A percentile compares a stretch with the other conserved stretches of the same genome.
These are phyloP conservation scores for Drosophila bifasciata DNA, from an alignment of 1,140 invertebrate species.

Conservation along the genomic window DNA sequence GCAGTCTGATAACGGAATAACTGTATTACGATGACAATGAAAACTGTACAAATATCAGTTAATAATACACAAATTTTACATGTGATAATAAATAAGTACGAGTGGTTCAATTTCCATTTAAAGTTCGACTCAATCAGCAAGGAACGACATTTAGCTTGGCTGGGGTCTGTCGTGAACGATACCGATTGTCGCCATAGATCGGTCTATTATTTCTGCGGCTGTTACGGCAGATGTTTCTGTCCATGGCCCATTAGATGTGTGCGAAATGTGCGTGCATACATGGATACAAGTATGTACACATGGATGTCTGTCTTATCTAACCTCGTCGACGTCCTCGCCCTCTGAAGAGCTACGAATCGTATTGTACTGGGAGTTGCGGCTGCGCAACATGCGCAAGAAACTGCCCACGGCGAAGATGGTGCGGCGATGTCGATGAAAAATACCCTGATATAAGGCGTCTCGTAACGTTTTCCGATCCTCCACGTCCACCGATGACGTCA, in stretches of 20 bases:
- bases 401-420: constrained; percentile 92
- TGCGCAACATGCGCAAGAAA: constrained; percentile 91
- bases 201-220: constrained; percentile 1
- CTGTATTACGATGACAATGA: constrained; percentile 1
- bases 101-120: not conserved
- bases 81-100: constrained; percentile 7
- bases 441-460: constrained; percentile 91
- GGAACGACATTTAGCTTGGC: constrained; percentile 6
- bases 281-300: constrained; percentile 3
- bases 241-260: constrained; percentile 33
- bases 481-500: constrained; percentile 83
- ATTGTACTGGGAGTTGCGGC: constrained; percentile 92
- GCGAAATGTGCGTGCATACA: constrained; percentile 38
- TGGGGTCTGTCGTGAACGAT: constrained; percentile 8
- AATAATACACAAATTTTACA: constrained; percentile 9
- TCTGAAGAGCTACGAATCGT: constrained; percentile 87
- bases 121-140: constrained; percentile 18
- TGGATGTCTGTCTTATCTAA: constrained; percentile 73
- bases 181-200: constrained; percentile 58
- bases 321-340: constrained; percentile 83
- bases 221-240: constrained; percentile 23
- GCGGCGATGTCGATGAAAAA: constrained; percentile 91
- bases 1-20: not conserved
- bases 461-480: constrained; percentile 85
- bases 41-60: constrained; percentile 15